Evolutionary conservation across 2,888 invertebrate species (phyloP).

Genomic region (Coleophora deauratella): DNA sequence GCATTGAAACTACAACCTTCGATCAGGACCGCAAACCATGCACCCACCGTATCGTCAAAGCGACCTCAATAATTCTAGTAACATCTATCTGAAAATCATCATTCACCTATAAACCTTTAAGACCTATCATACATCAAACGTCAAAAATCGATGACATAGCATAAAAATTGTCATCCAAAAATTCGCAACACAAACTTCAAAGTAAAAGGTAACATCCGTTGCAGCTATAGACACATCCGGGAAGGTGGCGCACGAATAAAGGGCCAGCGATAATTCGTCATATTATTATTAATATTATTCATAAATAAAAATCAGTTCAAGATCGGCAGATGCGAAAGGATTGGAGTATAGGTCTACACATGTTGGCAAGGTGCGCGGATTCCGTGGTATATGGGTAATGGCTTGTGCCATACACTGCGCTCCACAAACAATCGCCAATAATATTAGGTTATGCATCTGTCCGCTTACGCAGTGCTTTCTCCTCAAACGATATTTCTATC

Average conservation of each 20-base stretch:
- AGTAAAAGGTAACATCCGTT: conserved; percentile 55
- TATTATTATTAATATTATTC: conserved; percentile 44
- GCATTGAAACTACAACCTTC: too few relatives aligned
- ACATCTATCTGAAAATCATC: too few relatives aligned
- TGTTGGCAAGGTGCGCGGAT: conserved; percentile 59
- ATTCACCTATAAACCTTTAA: too few relatives aligned
- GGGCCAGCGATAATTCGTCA: conserved; percentile 65
- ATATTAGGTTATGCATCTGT: conserved; percentile 47
- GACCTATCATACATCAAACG: too few relatives aligned
- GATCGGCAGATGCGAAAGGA: conserved; percentile 68
- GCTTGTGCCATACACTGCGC: conserved; percentile 64
- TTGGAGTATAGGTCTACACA: conserved; percentile 44
- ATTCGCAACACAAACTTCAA: conserved; percentile 34
- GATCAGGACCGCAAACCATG: too few relatives aligned
- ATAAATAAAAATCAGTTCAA: conserved; percentile 70
- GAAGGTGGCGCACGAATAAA: conserved; percentile 67
- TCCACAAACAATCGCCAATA: conserved; percentile 39
- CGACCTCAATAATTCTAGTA: too few relatives aligned
- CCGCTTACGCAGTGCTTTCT: conserved; percentile 24
- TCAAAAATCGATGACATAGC: conserved; percentile 19
- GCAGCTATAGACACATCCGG: conserved; percentile 62
- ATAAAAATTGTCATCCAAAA: conserved; percentile 22
- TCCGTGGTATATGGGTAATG: conserved; percentile 27
- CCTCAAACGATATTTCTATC: conserved; percentile 4
- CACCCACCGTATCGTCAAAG: too few relatives aligned